Base-by-base conservation (phyloP, 2,113 vertebrate species). In the Aldabrachelys gigantea region DNA sequence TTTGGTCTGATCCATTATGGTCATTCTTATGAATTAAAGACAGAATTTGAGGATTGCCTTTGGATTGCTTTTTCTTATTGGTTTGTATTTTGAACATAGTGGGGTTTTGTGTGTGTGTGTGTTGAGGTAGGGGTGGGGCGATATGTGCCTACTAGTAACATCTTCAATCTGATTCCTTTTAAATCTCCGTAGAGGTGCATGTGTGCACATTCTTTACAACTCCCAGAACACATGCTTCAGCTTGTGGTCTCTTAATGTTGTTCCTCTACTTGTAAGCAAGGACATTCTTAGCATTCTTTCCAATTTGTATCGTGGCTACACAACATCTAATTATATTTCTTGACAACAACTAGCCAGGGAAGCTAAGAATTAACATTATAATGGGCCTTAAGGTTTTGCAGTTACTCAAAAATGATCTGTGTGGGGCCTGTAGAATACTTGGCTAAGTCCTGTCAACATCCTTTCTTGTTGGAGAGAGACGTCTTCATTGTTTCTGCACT, bases 201-300 rank as follows among this genome's bases (percentile, higher is more conserved):
- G 93, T 84, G 69, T 89, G 85, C 47, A 41, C 49, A 59, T 80
- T 29, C 47, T 25, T 49, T 50, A 49, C 50, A 56, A 79, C 38
- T 59, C 78, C 75, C 78, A 79, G 84, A 94, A 94, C 96, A 97
- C 98, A 98, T 97, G 98, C 98, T 97, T 92, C 97, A 97, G 98
- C 98, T 97, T 85, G 97, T 96, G 95, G 76, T 91, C 91, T 90
- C 91, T 96, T 97, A 96, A 93, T 94, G 44, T 85, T 62, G 49
- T 96, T 98, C 97, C 98, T 94, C 65, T 5, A 76, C 85, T 93
- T 87, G 85, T 56, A 54, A 87, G 82, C 92, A 80, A 88, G 91
- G 31, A 96, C 98, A 99, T 99, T 99, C 98, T 97, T 98, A 87
- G 95, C 98, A 99, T 99, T 99, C 99, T 98, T 99, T 97, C 98